phyloP scores from a whole-genome alignment of 2,888 invertebrate genomes.

The Habroteleia sp. region DNA sequence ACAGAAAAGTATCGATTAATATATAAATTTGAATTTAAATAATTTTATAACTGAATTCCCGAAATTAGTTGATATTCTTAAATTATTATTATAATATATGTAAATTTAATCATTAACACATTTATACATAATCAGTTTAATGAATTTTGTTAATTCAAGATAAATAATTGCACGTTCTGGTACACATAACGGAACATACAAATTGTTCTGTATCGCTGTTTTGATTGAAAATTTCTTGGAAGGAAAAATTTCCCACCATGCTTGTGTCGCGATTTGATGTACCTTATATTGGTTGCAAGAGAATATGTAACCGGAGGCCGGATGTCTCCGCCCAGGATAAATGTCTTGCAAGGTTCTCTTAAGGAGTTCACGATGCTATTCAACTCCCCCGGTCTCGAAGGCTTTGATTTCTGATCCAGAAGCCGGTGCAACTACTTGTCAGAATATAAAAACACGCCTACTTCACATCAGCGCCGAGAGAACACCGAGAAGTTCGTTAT shows the following conservation, averaged over 20 bases:
- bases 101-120: too few species aligned
- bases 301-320: conserved; percentile 80
- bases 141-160: too few species aligned
- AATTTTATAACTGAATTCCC: too few species aligned
- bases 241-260: conserved; percentile 55
- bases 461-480: conserved; percentile 41
- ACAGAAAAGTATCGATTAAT: too few species aligned
- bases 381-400: conserved; percentile 65
- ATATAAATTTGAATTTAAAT: too few species aligned
- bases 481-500: conserved; percentile 72
- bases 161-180: too few species aligned
- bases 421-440: conserved; percentile 79
- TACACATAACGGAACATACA: too few species aligned
- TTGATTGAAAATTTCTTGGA: conserved; percentile 21
- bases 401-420: conserved; percentile 80
- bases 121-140: too few species aligned
- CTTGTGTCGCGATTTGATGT: conserved; percentile 9
- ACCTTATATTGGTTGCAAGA: conserved; percentile 63
- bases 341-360: conserved; percentile 70
- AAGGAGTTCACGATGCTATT: conserved; percentile 68
- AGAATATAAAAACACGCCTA: conserved; percentile 69
- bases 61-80: too few species aligned
- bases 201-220: too few species aligned
- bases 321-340: conserved; percentile 81
- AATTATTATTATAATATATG: too few species aligned